These are phyloP conservation scores for Remorina albescens DNA, from an alignment of 2,797 vertebrate species.

Conservation along the genomic window DNA sequence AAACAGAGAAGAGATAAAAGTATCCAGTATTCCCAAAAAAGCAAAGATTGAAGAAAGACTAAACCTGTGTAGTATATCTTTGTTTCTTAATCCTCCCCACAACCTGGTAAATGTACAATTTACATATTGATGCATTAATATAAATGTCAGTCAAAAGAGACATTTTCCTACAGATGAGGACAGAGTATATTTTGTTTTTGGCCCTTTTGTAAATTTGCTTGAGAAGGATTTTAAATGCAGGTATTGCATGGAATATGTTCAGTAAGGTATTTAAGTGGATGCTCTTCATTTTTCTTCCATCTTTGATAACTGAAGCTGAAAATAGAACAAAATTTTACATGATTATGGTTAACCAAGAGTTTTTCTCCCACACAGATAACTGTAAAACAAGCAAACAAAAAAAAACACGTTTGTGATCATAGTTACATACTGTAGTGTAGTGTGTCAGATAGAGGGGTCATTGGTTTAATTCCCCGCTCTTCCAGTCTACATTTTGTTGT, in stretches of 20 bases:
- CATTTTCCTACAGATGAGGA: too few relatives aligned
- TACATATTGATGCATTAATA: not conserved
- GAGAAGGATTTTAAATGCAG: too few relatives aligned
- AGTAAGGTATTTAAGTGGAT: too few relatives aligned
- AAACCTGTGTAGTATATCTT: not conserved
- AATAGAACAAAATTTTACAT: not conserved
- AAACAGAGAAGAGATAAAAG: too few relatives aligned
- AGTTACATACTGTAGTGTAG: too few relatives aligned
- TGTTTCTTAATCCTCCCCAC: not conserved
- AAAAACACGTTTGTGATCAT: slow-evolving; percentile 10
- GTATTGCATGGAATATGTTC: not conserved
- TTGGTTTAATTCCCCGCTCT: too few relatives aligned
- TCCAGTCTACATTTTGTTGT: too few relatives aligned
- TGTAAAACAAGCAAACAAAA: slow-evolving; percentile 1
- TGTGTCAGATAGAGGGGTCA: too few relatives aligned
- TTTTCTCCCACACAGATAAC: not conserved
- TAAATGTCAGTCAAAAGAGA: too few relatives aligned
- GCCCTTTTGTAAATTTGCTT: too few relatives aligned
- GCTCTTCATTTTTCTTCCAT: not conserved
- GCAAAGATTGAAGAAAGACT: not conserved
- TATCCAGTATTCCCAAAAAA: too few relatives aligned
- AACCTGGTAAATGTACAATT: not conserved
- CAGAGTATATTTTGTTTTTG: too few relatives aligned
- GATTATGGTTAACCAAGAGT: not conserved
- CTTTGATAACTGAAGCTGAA: not conserved